phyloP scores from a whole-genome alignment of 2,113 vertebrate species.

The Hirundichthys speculiger region DNA sequence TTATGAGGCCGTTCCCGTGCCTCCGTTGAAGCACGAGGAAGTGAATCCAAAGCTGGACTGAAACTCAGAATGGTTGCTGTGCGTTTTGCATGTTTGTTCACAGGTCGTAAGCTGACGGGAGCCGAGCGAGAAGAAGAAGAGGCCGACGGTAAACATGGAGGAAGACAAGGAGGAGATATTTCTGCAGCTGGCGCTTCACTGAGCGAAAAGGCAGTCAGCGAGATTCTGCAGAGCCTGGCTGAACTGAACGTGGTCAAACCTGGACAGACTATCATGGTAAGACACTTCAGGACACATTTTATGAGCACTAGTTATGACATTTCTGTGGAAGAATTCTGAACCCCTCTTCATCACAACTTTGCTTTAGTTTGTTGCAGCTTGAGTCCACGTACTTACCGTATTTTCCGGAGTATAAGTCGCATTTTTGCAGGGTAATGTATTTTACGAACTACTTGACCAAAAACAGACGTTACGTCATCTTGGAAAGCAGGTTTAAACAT shows the following conservation, averaged over 20 bases:
- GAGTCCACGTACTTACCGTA: too few relatives aligned
- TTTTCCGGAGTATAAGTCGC: too few relatives aligned
- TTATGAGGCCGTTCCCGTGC: too few relatives aligned
- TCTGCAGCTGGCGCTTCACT: conserved; percentile 50
- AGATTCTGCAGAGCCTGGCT: conserved; percentile 79
- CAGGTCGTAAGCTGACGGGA: conserved; percentile 76
- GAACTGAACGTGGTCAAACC: conserved; percentile 81
- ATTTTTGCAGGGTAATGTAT: too few relatives aligned
- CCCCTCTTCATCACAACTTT: too few relatives aligned
- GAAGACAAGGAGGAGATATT: conserved; percentile 42
- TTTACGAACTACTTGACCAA: too few relatives aligned
- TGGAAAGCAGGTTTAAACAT: too few relatives aligned
- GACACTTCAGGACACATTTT: conserved; percentile 12
- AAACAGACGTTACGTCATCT: too few relatives aligned
- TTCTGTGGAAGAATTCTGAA: too few relatives aligned
- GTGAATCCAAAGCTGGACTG: neutral
- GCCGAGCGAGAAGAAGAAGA: conserved; percentile 59
- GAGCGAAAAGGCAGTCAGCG: conserved; percentile 79
- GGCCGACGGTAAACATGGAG: conserved; percentile 51
- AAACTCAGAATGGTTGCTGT: neutral
- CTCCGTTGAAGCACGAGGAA: too few relatives aligned
- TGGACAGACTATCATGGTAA: conserved; percentile 79
- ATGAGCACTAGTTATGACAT: too few relatives aligned
- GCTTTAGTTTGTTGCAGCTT: too few relatives aligned
- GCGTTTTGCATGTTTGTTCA: conserved; percentile 1